Conservation (phyloP, 2,113 vertebrate genomes). For the Tupaia chinensis region DNA sequence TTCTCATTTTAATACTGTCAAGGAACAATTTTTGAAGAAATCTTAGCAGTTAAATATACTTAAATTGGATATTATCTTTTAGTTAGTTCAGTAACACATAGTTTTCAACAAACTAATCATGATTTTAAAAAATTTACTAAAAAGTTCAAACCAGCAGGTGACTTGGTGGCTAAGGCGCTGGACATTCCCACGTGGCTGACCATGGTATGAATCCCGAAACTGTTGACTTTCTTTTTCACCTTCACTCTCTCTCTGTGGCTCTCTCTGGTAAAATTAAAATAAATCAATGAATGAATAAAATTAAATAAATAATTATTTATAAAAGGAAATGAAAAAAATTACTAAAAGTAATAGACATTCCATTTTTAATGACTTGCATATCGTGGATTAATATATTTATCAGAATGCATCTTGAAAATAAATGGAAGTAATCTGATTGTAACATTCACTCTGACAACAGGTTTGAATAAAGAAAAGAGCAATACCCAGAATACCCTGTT, state of each 20-base stretch:
- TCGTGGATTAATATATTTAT: neutral
- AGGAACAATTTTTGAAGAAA: neutral
- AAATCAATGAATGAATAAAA: too few relatives aligned
- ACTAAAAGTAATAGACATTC: neutral
- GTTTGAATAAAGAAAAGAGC: neutral
- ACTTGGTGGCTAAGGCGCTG: too few relatives aligned
- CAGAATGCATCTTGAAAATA: neutral
- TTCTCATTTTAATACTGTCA: neutral
- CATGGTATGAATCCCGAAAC: too few relatives aligned
- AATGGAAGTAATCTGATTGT: neutral
- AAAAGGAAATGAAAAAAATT: too few relatives aligned
- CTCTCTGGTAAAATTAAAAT: too few relatives aligned
- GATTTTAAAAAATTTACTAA: neutral
- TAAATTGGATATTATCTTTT: conserved; percentile 3
- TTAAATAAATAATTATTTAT: too few relatives aligned
- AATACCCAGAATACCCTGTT: neutral
- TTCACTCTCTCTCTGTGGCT: too few relatives aligned
- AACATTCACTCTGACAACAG: neutral
- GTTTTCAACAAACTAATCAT: neutral
- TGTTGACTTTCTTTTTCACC: too few relatives aligned
- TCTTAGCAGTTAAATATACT: conserved; percentile 22
- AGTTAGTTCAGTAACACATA: neutral
- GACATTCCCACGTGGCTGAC: too few relatives aligned
- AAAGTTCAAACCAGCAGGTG: too few relatives aligned
- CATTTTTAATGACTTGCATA: neutral